These are phyloP conservation scores for Volucella inflata DNA, from an alignment of 2,888 invertebrate genomes.

Conservation along the genomic window DNA sequence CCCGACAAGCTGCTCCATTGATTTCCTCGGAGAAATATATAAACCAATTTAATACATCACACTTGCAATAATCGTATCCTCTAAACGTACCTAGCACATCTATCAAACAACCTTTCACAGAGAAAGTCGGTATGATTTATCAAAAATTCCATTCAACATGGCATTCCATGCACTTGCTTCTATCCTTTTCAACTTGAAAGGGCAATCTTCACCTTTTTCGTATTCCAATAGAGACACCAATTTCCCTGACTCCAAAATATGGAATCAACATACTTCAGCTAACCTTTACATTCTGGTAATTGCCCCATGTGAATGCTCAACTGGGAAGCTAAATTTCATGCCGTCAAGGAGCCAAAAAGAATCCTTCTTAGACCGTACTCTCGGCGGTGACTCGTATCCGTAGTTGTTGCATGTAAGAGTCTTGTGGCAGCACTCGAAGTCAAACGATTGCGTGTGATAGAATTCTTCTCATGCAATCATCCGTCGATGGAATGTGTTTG, in stretches of 20 bases:
- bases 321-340: constrained; percentile 22
- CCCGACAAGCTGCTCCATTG: constrained; percentile 1
- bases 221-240: not conserved
- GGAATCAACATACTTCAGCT: constrained; percentile 3
- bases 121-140: constrained; percentile 6
- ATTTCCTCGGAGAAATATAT: constrained; percentile 45
- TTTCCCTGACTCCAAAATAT: not conserved
- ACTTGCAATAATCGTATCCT: constrained; percentile 23
- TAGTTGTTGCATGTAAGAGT: constrained; percentile 38
- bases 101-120: too few species aligned
- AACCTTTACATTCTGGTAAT: constrained; percentile 25
- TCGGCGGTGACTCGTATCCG: constrained; percentile 12
- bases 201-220: not conserved
- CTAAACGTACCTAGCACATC: not conserved
- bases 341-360: constrained; percentile 52
- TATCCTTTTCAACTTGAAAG: not conserved
- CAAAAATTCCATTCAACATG: not conserved
- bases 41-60: constrained; percentile 19
- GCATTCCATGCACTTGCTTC: not conserved
- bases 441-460: constrained; percentile 54
- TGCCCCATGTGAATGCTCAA: constrained; percentile 36
- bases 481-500: constrained; percentile 7
- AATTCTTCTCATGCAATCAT: constrained; percentile 49
- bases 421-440: constrained; percentile 34
- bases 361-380: constrained; percentile 31